A percentile compares a stretch with the other conserved stretches of the same genome.
Evolutionary conservation across 2,797 vertebrate genomes (phyloP).

Genomic region (Garrulus glandarius): DNA sequence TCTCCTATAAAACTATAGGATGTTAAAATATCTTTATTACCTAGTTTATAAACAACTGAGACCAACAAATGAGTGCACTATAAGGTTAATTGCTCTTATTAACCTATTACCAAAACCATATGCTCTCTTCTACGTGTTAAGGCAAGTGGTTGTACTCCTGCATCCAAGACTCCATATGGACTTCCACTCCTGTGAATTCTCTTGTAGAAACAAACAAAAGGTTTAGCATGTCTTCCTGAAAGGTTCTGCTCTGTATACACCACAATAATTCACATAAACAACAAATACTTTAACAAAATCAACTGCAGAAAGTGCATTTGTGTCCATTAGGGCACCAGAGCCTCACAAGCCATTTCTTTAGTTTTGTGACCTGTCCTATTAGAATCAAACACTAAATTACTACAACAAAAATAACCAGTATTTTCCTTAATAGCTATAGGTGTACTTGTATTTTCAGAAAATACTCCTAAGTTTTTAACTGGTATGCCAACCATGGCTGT

Average conservation of each 20-base stretch:
- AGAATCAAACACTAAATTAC: not conserved
- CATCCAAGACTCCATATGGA: not conserved
- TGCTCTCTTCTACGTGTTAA: not conserved
- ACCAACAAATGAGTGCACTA: slow-evolving; percentile 25
- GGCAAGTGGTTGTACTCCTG: not conserved
- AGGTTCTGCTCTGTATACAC: not conserved
- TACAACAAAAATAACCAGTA: not conserved
- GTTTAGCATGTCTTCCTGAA: not conserved
- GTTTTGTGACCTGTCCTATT: not conserved
- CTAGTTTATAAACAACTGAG: slow-evolving; percentile 59
- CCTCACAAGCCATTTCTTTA: not conserved
- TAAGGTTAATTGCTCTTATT: slow-evolving; percentile 61
- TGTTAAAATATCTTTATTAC: slow-evolving; percentile 54
- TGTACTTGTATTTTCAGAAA: not conserved
- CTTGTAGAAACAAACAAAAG: not conserved
- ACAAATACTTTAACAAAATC: not conserved
- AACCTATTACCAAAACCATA: slow-evolving; percentile 57
- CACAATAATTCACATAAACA: not conserved
- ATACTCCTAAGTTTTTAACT: not conserved
- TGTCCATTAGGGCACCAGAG: not conserved
- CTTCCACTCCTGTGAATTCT: not conserved
- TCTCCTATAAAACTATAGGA: slow-evolving; percentile 43
- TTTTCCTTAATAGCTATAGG: not conserved
- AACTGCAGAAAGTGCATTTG: not conserved
- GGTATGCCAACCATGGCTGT: not conserved